A percentile compares a stretch with the other conserved stretches of the same genome.
These are phyloP conservation scores for Habrosyne pyritoides DNA, from an alignment of 2,888 invertebrate genomes.

Conservation along the genomic window DNA sequence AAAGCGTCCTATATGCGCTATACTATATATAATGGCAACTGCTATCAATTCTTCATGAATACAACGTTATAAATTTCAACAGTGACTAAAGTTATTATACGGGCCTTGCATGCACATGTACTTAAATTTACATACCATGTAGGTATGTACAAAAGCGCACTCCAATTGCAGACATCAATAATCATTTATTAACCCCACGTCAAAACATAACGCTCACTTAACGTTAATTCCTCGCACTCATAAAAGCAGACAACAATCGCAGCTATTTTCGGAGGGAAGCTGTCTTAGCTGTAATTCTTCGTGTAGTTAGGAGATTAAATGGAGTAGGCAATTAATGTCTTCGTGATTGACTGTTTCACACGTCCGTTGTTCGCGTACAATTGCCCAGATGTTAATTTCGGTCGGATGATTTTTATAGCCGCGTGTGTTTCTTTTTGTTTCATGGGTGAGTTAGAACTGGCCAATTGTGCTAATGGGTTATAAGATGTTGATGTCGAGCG, in stretches of 20 bases:
- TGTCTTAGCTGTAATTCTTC: conserved; percentile 55
- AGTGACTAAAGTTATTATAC: not conserved
- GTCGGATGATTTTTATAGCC: conserved; percentile 23
- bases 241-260: conserved; percentile 62
- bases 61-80: not conserved
- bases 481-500: conserved; percentile 22
- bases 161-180: conserved; percentile 52
- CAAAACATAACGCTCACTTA: conserved; percentile 66
- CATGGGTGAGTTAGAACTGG: not conserved
- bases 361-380: conserved; percentile 28
- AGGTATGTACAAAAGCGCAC: conserved; percentile 47
- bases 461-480: conserved; percentile 3
- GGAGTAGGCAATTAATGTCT: conserved; percentile 68
- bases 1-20: no score
- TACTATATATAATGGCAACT: no score
- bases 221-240: conserved; percentile 53
- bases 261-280: conserved; percentile 65
- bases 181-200: conserved; percentile 71
- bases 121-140: conserved; percentile 13
- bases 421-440: conserved; percentile 11
- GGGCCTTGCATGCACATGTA: conserved; percentile 3
- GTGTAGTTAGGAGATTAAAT: conserved; percentile 66
- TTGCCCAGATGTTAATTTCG: conserved; percentile 39
- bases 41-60: no score
- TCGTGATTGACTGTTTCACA: conserved; percentile 66